Evolutionary conservation across 1,140 invertebrate genomes (phyloP).

Genomic region (Drosophila trapezifrons): DNA sequence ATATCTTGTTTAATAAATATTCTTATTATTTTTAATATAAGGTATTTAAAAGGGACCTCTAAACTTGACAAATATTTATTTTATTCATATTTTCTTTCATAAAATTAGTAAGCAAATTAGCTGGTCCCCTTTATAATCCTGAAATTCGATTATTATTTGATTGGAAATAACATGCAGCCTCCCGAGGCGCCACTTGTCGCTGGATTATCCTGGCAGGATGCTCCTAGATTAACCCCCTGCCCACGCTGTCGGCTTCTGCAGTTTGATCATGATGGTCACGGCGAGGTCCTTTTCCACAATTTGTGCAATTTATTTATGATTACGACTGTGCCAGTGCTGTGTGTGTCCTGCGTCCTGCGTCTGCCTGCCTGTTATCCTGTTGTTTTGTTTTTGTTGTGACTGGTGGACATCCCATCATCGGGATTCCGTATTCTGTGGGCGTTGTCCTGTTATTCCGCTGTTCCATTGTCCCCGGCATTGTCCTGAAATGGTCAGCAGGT

Average conservation of each 20-base stretch:
- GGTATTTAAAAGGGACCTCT: no score
- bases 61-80: no score
- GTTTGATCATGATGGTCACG: conserved; percentile 25
- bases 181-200: conserved; percentile 38
- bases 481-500: conserved; percentile 19
- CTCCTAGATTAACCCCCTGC: neutral
- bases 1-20: no score
- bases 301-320: conserved; percentile 65
- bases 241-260: conserved; percentile 11
- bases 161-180: neutral
- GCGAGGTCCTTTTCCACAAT: conserved; percentile 19
- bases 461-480: conserved; percentile 24
- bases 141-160: neutral
- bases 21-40: no score
- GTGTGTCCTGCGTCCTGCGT: neutral
- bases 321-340: conserved; percentile 13
- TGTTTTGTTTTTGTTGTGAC: conserved; percentile 51
- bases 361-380: conserved; percentile 4
- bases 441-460: conserved; percentile 35
- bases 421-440: conserved; percentile 30
- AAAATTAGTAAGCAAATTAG: no score
- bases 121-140: no score
- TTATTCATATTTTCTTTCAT: no score
- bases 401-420: conserved; percentile 28
- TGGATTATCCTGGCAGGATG: neutral